Base-by-base conservation (phyloP, 64 coral and sea anemone species). In the Montipora cactus region DNA sequence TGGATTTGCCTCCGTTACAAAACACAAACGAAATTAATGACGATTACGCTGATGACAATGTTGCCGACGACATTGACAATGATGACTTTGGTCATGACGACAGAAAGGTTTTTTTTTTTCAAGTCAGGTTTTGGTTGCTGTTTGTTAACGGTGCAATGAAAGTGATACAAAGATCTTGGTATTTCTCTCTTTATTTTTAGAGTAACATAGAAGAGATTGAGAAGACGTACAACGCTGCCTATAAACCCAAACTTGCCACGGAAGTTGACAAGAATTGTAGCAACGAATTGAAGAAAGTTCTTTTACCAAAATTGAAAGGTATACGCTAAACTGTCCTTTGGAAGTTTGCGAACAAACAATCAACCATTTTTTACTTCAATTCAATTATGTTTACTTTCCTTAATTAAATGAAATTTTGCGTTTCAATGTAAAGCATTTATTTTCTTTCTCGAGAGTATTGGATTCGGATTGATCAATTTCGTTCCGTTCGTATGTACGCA, bases 231-330 rank as follows among this genome's bases (percentile, higher is more conserved):
- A 96, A 96, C 67, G 61, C 80, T 3, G 79, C 49, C 50, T 91
- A 96, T 76, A 81, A 90, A 81, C 92, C 81, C 5, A 87, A 96
- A 25, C 82, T 96, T 76, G 70, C 78, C 53, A 61, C 16, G 25
- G 91, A 94, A 76, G 66, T 96, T 10, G 74, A 91, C 49, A 87
- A 90, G 47, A 94, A 94, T 67, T 94, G 92, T 64, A 94, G 75
- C 77, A 68, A 92, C 48, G 95, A 96, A 21, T 67, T 96, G 80
- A 96, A 87, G 87, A 91, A 87, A 87, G 25, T 96, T 62, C 91
- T 96, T 50, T 94, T 75, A 59, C 88, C 95, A 55, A 90, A 93
- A 74, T 67, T 96, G 64, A 94, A 85, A 96, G 95, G 92, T 96
- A 96, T 79, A 76, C 90, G 46, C 28, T 13, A 74, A 79, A 67